phyloP scores from a whole-genome alignment of 1,140 invertebrate species.

The Cataglyphis hispanica region DNA sequence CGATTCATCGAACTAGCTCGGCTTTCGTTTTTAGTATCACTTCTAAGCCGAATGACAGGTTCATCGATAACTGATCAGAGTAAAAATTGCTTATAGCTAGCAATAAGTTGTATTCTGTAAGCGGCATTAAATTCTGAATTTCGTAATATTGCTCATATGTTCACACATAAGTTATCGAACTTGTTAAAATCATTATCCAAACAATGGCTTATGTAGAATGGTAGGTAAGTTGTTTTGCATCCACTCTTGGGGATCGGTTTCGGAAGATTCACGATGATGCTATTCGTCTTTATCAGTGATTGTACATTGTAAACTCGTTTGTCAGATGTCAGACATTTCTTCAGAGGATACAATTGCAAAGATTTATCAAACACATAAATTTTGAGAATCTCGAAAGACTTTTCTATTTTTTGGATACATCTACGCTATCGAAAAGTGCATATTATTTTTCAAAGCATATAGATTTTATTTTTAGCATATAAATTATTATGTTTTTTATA shows the following conservation, averaged over 20 bases:
- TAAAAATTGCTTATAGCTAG: too few species aligned
- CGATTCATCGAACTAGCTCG: constrained; percentile 92
- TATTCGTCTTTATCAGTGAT: too few species aligned
- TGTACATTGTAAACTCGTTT: constrained; percentile 83
- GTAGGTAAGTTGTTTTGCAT: constrained; percentile 90
- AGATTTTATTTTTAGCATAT: too few species aligned
- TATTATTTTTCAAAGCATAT: constrained; percentile 87
- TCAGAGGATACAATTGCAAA: constrained; percentile 92
- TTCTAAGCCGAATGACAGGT: too few species aligned
- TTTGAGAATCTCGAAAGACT: too few species aligned
- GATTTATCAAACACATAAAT: constrained; percentile 86
- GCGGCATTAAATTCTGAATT: too few species aligned
- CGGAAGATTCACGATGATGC: too few species aligned
- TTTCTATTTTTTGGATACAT: constrained; percentile 63
- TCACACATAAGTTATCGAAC: too few species aligned
- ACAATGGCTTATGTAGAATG: constrained; percentile 84
- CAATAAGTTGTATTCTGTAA: too few species aligned
- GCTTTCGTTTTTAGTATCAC: constrained; percentile 19
- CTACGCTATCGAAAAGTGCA: constrained; percentile 84
- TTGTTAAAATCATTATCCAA: neutral
- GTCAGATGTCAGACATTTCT: constrained; percentile 90
- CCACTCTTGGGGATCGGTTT: constrained; percentile 85
- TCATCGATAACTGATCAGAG: too few species aligned
- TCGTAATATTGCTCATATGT: too few species aligned
- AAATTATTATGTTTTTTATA: too few species aligned